phyloP scores from a whole-genome alignment of 2,797 vertebrate genomes.

The Babyrousa celebensis region DNA sequence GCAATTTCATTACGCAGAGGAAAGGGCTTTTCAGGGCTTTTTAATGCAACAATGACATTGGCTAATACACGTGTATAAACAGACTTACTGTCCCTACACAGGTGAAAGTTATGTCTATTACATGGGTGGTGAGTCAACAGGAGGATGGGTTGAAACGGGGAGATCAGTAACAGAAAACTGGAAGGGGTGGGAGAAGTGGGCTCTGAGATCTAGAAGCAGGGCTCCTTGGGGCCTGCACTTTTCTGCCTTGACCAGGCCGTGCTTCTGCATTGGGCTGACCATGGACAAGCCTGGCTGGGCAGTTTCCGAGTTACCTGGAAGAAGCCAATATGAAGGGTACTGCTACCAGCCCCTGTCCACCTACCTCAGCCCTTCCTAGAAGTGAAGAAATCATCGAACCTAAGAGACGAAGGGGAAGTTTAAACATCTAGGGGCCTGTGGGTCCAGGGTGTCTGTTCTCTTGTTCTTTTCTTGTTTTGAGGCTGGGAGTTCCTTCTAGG shows the following conservation, averaged over 20 bases:
- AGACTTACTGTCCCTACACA: no score
- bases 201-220: not conserved
- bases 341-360: not conserved
- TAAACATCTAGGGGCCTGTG: not conserved
- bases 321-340: not conserved
- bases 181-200: not conserved
- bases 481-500: not conserved
- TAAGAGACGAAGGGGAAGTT: not conserved
- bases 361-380: not conserved
- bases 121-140: not conserved
- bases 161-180: not conserved
- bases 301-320: not conserved
- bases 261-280: not conserved
- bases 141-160: not conserved
- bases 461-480: slow-evolving; percentile 53
- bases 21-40: not conserved
- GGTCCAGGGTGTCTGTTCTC: not conserved
- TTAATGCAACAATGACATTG: not conserved
- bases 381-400: slow-evolving; percentile 2
- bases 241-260: not conserved
- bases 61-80: not conserved
- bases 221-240: not conserved
- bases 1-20: not conserved
- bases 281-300: not conserved
- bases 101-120: no score